Base-by-base conservation (phyloP, 1,140 invertebrate species). In the Scaptomyza hsui region DNA sequence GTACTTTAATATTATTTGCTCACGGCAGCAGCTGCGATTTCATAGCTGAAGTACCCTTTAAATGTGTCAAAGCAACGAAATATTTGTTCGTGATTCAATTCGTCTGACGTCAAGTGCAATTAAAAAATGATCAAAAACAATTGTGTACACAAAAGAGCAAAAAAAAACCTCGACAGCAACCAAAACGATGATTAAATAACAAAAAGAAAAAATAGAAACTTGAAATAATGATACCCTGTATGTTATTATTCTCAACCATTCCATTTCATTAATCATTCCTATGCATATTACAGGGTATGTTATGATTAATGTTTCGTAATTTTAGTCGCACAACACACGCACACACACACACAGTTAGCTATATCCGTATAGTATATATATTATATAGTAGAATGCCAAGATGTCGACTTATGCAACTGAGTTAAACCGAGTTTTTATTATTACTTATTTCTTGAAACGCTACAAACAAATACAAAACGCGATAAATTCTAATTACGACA, bases 401-500 rank as follows among this genome's bases (percentile, higher is more conserved):
- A n/a, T n/a, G n/a, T n/a, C 39, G 63, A 13, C 39, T 69, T 69
- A 69, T 62, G 65, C 57, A 69, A 44, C 29, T 19, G 13, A 52
- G 45, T 10, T 42, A 49, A 32, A 44, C 37, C 47, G 26, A 52
- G 56, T 51, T 68, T 51, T 12, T 37, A 4, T 37, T 37, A 37
- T 29, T 29, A 44, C 44, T 21, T 18, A 39, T 45, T 16, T 32
- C 47, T 24, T 49, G 21, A 56, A 49, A 73, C 65, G 32, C 62
- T 52, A 56, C 69, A 29, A 29, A 29, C 26, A 29, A 29, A 29
- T 1, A 60, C 42, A 72, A 73, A 77, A 78, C 56, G 69, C 78
- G 78, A 81, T 81, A 81, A 81, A 81, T 81, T 81, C 78, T 81
- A 81, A 81, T 81, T 81, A 63, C 69, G 59, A 59, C 78, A 77